These are phyloP conservation scores for Poeciliopsis turneri DNA, from an alignment of 2,797 vertebrate genomes.

Conservation along the genomic window DNA sequence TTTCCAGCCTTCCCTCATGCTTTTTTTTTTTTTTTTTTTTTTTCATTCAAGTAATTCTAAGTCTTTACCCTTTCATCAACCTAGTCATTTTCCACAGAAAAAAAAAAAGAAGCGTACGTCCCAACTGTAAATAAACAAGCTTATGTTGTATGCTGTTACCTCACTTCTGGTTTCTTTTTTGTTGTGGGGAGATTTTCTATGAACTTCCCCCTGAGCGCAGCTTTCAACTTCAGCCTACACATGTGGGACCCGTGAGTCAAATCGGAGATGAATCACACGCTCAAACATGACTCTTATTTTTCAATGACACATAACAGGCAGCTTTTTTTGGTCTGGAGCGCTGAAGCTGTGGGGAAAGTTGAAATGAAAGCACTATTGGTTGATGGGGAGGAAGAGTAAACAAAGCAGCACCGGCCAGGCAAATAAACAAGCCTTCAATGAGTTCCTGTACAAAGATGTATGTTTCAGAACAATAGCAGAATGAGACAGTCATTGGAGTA, in stretches of 20 bases:
- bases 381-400: neutral
- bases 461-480: neutral
- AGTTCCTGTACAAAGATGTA: constrained; percentile 12
- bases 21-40: neutral
- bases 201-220: constrained; percentile 42
- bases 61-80: constrained; percentile 21
- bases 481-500: neutral
- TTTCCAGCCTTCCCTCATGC: constrained; percentile 50
- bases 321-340: constrained; percentile 13
- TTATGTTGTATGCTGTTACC: constrained; percentile 37
- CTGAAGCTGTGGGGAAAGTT: constrained; percentile 8
- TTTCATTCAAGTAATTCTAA: constrained; percentile 21
- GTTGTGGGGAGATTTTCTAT: constrained; percentile 27
- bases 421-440: constrained; percentile 13
- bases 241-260: constrained; percentile 71
- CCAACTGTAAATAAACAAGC: constrained; percentile 66
- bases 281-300: constrained; percentile 53
- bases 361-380: neutral
- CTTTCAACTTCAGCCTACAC: constrained; percentile 56
- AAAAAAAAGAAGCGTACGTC: constrained; percentile 20
- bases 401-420: constrained; percentile 5
- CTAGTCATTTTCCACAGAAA: neutral
- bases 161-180: constrained; percentile 58
- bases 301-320: constrained; percentile 62
- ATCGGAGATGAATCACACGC: constrained; percentile 74